Evolutionary conservation across 2,113 vertebrate genomes (phyloP), one percentile per base, ranked within the genome.

Genomic region (Vicugna pacos): DNA sequence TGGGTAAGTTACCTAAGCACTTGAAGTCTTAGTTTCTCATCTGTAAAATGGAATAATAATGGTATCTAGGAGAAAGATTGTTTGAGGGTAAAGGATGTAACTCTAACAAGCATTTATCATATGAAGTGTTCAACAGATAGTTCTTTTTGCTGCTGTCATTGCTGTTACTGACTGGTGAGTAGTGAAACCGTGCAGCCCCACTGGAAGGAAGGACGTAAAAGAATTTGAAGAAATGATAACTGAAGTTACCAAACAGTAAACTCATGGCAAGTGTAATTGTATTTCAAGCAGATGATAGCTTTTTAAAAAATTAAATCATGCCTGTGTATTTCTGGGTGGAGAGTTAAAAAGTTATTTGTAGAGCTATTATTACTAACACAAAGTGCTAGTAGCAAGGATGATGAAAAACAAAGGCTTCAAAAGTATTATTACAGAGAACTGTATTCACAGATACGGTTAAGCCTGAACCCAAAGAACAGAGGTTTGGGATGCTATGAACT

Each of bases 161-260:
- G 35, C 4, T 93, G 19, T n/a, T 87, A 72, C 38, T 90, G 67
- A 77, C 15, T 42, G 3, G 35, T 65, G n/a, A 96, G 3, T 56
- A 83, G 32, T 16, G 87, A 89, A 60, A 69, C 64, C 35, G 85
- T 20, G 48, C 30, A 80, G 85, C 5, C 15, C 46, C 4, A 52
- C 56, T 95, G 24, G 70, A 92, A 96, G 54, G 32, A 94, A 96
- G 30, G 6, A 93, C 52, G 89, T 95, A 87, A 96, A 89, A 87
- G 17, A 60, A 94, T 64, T 76, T 81, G 75, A 89, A 84, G 28
- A 89, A 95, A 84, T 52, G 95, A 84, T 76, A 79, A 72, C 35
- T 48, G 56, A 96, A 93, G 24, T 32, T 72, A 95, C 64, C 48
- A 91, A 96, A 75, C 70, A 94, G 56, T 26, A 79, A 92, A 94